Conservation (phyloP, 2,113 vertebrate genomes). For the Thunnus maccoyii region DNA sequence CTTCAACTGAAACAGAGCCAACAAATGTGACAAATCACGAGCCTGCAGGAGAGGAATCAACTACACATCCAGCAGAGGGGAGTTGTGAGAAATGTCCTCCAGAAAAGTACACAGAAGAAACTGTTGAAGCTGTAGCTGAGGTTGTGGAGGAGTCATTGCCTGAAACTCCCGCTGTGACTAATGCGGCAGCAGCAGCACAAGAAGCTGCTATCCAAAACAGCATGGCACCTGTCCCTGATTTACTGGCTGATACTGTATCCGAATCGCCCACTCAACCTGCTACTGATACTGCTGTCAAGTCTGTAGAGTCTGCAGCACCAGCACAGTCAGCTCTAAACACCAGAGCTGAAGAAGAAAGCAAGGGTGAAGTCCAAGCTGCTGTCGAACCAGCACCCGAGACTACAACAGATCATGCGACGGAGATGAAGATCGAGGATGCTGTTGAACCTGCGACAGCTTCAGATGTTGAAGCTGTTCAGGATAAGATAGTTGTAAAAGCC, state of each 20-base stretch:
- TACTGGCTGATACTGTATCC: not conserved
- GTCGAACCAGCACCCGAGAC: slow-evolving; percentile 2
- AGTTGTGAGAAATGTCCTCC: not conserved
- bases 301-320: not conserved
- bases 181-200: not conserved
- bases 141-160: not conserved
- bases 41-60: not conserved
- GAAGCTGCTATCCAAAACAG: not conserved
- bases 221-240: not conserved
- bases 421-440: slow-evolving; percentile 20
- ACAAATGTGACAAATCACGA: slow-evolving; percentile 1
- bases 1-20: slow-evolving; percentile 13
- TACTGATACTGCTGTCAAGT: not conserved
- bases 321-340: not conserved
- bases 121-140: not conserved
- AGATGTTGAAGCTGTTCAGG: slow-evolving; percentile 14
- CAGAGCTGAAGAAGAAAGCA: not conserved
- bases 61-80: not conserved
- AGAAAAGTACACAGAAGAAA: not conserved
- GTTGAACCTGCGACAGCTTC: not conserved
- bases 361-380: slow-evolving; percentile 9
- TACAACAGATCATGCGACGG: not conserved
- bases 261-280: not conserved
- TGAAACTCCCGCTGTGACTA: not conserved
- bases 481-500: not conserved